Percentiles rank a stretch among this genome's conserved stretches.
Evolutionary conservation across 1,140 invertebrate species (phyloP).

Genomic region (Zaprionus kolodkinae): DNA sequence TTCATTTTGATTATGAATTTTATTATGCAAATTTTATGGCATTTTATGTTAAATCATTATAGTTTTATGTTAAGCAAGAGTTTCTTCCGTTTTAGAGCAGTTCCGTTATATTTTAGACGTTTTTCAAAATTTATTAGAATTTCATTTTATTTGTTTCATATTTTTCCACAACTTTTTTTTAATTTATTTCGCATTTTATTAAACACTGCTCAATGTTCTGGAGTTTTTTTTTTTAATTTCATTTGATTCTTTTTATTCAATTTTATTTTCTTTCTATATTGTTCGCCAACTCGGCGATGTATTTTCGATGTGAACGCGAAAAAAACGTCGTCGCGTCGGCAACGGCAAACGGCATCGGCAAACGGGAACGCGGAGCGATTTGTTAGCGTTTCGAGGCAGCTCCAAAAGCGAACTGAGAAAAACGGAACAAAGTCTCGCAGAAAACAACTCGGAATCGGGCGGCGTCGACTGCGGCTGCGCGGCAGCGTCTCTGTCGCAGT

Average conservation of each 20-base stretch:
- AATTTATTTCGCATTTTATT: not conserved
- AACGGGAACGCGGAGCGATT: conserved; percentile 51
- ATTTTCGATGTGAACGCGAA: conserved; percentile 24
- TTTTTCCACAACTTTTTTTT: not conserved
- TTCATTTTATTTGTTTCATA: not conserved
- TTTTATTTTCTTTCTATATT: not conserved
- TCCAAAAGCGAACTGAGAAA: conserved; percentile 71
- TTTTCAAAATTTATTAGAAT: not conserved
- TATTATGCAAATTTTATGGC: conserved; percentile 12
- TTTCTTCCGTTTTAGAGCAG: not conserved
- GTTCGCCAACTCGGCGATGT: not conserved
- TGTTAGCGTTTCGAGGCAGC: conserved; percentile 49
- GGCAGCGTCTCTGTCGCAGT: conserved; percentile 44
- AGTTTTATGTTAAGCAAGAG: conserved; percentile 45
- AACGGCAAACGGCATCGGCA: not conserved
- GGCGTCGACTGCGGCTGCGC: conserved; percentile 55
- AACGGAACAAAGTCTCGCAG: conserved; percentile 66
- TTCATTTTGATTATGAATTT: conserved; percentile 11
- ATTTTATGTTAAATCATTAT: conserved; percentile 5
- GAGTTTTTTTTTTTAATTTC: not conserved
- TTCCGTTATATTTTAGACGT: not conserved
- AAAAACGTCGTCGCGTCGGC: conserved; percentile 27
- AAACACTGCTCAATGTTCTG: not conserved
- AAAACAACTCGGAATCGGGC: conserved; percentile 66
- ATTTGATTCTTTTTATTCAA: not conserved